Conservation (phyloP, 2,113 vertebrate species). For the Corydoras maculifer region DNA sequence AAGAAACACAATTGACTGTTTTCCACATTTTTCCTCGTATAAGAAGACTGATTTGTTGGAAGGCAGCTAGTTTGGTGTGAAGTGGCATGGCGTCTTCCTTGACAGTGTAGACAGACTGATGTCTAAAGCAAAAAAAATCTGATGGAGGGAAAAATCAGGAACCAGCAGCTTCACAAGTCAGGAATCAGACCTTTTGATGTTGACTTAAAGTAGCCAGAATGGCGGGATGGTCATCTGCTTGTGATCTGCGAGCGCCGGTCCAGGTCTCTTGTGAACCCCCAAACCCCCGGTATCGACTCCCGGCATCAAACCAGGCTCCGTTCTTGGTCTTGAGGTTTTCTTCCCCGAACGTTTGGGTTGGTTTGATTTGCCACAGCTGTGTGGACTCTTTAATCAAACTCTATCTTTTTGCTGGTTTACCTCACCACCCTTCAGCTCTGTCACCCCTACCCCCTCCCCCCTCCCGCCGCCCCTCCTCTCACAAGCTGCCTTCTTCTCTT, state of each 20-base stretch:
- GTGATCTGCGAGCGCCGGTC: constrained; percentile 43
- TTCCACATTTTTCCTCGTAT: not conserved
- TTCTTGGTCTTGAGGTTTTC: constrained; percentile 60
- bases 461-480: constrained; percentile 46
- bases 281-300: constrained; percentile 56
- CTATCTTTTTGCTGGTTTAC: constrained; percentile 81
- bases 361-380: constrained; percentile 92
- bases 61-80: too few species aligned
- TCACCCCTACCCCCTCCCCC: constrained; percentile 24
- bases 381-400: constrained; percentile 91
- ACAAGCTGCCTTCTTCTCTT: constrained; percentile 60
- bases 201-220: constrained; percentile 67
- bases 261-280: not conserved
- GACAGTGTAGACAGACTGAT: not conserved
- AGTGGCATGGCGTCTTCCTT: constrained; percentile 13
- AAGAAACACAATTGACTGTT: constrained; percentile 50
- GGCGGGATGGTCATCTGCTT: constrained; percentile 58
- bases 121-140: too few species aligned
- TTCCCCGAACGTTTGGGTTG: constrained; percentile 66
- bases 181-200: not conserved
- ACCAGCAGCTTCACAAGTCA: not conserved
- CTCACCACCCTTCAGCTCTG: constrained; percentile 39
- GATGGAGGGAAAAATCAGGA: not conserved
- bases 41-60: constrained; percentile 43
- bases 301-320: constrained; percentile 24